Conservation (phyloP, 2,888 invertebrate genomes). For the Bombyx huttoni region DNA sequence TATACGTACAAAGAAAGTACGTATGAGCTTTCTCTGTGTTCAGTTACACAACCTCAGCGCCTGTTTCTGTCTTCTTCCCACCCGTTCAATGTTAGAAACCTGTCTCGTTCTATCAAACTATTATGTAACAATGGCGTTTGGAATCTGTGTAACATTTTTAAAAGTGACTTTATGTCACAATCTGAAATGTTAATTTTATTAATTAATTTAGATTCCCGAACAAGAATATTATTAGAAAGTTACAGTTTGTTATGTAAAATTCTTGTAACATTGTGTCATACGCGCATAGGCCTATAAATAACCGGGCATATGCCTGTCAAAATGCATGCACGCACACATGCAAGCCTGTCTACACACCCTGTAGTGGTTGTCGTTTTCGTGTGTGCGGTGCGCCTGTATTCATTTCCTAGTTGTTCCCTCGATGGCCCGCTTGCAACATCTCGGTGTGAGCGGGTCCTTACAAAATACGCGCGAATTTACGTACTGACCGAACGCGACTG, state of each 20-base stretch:
- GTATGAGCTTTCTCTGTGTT: conserved; percentile 67
- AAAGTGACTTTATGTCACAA: conserved; percentile 42
- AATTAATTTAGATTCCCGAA: neutral
- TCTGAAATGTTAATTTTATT: conserved; percentile 8
- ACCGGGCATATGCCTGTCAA: conserved; percentile 39
- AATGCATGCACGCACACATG: conserved; percentile 42
- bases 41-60: conserved; percentile 54
- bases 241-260: neutral
- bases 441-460: conserved; percentile 65
- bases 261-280: conserved; percentile 3
- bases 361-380: conserved; percentile 12
- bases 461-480: conserved; percentile 51
- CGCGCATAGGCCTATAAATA: conserved; percentile 47
- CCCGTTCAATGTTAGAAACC: conserved; percentile 17
- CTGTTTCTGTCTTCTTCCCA: conserved; percentile 38
- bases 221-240: neutral
- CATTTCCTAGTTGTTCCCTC: conserved; percentile 67
- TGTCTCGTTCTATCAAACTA: conserved; percentile 44
- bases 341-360: conserved; percentile 14
- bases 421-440: conserved; percentile 66
- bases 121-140: conserved; percentile 68
- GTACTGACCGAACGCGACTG: conserved; percentile 13
- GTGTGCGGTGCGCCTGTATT: conserved; percentile 45
- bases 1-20: conserved; percentile 54
- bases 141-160: conserved; percentile 64